Conservation (phyloP, 2,797 vertebrate genomes). For the Sparidentex hasta region DNA sequence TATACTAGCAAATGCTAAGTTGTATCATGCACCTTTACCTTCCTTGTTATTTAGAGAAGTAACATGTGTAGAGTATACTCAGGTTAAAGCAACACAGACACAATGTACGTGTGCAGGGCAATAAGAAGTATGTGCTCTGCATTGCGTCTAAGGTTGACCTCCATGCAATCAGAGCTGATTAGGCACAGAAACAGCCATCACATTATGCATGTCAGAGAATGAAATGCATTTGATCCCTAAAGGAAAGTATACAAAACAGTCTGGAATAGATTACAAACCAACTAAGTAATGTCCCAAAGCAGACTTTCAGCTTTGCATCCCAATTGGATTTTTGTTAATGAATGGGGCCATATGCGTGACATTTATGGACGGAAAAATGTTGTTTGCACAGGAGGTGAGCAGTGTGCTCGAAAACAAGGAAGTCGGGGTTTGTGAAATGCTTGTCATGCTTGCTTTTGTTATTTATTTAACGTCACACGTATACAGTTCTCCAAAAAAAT, state of each 20-base stretch:
- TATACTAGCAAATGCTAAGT: conserved; percentile 7
- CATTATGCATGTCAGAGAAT: conserved; percentile 63
- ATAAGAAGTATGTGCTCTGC: conserved; percentile 41
- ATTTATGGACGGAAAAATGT: conserved; percentile 62
- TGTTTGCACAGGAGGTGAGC: conserved; percentile 61
- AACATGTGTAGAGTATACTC: conserved; percentile 21
- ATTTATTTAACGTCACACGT: conserved; percentile 75
- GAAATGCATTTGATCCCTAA: conserved; percentile 52
- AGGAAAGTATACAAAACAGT: conserved; percentile 53
- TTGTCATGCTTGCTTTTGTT: conserved; percentile 62
- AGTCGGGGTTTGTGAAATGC: conserved; percentile 71
- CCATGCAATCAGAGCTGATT: conserved; percentile 57
- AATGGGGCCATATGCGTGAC: conserved; percentile 63
- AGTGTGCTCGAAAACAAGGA: conserved; percentile 65
- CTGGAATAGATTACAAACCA: conserved; percentile 62
- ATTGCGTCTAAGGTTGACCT: conserved; percentile 45
- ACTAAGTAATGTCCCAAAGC: conserved; percentile 33
- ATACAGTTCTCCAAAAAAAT: conserved; percentile 60
- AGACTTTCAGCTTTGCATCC: conserved; percentile 47
- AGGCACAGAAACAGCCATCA: conserved; percentile 55
- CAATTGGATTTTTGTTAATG: conserved; percentile 48
- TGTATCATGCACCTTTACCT: conserved; percentile 11
- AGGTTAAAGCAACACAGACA: conserved; percentile 47
- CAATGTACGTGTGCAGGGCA: conserved; percentile 19
- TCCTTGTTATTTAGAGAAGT: conserved; percentile 26